Conservation (phyloP, 2,797 vertebrate genomes). For the Onychomys torridus region DNA sequence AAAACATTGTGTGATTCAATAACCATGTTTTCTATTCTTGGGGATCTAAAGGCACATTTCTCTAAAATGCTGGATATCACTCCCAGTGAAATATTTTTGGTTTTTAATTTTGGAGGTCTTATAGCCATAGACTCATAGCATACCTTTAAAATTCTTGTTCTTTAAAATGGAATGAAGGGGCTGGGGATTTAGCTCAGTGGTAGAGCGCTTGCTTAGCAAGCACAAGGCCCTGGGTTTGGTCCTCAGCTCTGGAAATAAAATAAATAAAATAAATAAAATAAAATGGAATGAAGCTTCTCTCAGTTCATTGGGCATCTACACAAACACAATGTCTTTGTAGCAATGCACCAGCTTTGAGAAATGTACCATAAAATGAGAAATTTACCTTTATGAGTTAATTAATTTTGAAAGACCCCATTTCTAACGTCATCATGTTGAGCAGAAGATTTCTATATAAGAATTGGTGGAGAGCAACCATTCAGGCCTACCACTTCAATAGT, state of each 20-base stretch:
- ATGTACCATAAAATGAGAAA: too few relatives aligned
- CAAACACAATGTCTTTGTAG: not conserved
- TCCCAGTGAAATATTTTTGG: not conserved
- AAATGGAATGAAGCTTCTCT: not conserved
- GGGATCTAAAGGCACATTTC: not conserved
- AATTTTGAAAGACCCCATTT: not conserved
- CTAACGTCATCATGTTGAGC: not conserved
- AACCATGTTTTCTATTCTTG: slow-evolving; percentile 9
- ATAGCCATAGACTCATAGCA: not conserved
- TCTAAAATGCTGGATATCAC: not conserved
- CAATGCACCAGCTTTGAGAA: too few relatives aligned
- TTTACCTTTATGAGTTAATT: not conserved
- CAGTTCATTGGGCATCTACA: not conserved
- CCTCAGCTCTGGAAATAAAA: too few relatives aligned
- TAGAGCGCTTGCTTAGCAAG: too few relatives aligned
- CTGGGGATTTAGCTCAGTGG: too few relatives aligned
- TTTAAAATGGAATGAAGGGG: not conserved
- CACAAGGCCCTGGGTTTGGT: too few relatives aligned
- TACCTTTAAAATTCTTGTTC: not conserved
- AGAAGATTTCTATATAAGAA: not conserved
- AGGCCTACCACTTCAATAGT: too few relatives aligned
- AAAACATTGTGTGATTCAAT: not conserved
- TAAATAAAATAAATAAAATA: too few relatives aligned
- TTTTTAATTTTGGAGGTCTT: not conserved
- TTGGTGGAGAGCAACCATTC: not conserved